Base-by-base conservation (phyloP, 1,140 invertebrate species). In the Trissolcus basalis region DNA sequence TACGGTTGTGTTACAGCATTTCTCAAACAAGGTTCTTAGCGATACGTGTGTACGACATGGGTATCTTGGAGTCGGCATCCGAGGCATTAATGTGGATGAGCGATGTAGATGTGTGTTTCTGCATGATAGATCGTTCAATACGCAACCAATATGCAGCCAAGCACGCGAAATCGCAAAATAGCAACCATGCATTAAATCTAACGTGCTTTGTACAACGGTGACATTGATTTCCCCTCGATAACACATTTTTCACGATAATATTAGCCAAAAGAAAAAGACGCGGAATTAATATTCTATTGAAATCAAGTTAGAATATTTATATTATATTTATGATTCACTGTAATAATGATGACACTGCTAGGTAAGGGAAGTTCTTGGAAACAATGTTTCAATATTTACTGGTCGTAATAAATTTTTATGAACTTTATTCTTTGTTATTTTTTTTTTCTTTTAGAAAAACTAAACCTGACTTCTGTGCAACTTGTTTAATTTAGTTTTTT, bases 51-150 rank as follows among this genome's bases (percentile, higher is more conserved):
- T 67, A 63, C 44, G 50, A 68, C 69, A 71, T 67, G 54, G 19
- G 76, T 82, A 80, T 79, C 77, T 79, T 67, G 63, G 72, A 82
- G 70, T 82, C 78, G 78, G 82, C 83, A 83, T 85, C 76, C 78
- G 77, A 79, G 75, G 75, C 80, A 81, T 83, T 84, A 83, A 82
- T 79, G 79, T 72, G 81, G 79, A 85, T 84, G 82, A 85, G 81
- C 80, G 79, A 85, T 85, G 84, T 79, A 65, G 68, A 65, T 77
- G 70, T 82, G 80, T 85, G 82, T 85, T 81, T 81, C 67, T 67
- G 70, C 60, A 75, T 85, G 84, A 86, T 85, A 74, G 82, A 86
- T 86, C 78, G 83, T 79, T 80, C 82, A 81, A 86, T 85, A 83
- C 74, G 67, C 75, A 81, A 79, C 82, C 84, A 84, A 86, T 85